Evolutionary conservation across 1,140 invertebrate genomes (phyloP), one percentile per base, ranked within the genome.

Genomic region (Protaetia brevitarsis): DNA sequence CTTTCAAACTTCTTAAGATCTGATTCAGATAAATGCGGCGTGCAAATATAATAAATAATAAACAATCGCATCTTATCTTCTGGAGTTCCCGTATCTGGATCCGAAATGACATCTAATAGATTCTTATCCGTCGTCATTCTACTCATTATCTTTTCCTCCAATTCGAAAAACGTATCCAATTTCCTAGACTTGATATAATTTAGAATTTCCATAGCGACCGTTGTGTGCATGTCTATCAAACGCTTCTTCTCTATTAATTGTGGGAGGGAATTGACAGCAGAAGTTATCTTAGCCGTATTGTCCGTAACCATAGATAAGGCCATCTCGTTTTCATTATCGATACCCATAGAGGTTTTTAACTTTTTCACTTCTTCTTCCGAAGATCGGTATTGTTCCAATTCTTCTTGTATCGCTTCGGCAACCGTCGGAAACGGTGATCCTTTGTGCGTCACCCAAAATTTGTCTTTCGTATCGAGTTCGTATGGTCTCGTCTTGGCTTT

Each of bases 191-290:
- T 98, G 23, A 99, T 98, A 51, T 87, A 88, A 78, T 97, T 95
- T 26, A 98, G 81, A 68, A 98, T 90, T 13, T 90, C 71, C 70
- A 96, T 99, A 6, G 97, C 97, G 71, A 99, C 91, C 66, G 95
- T 97, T 8, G 95, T 99, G 78, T 99, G 98, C 90, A 98, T 96
- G 78, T 99, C 97, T 71, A 99, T 97, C 5, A 99, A 83, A 56
- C 95, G 83, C 79, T 99, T 99, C 82, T 94, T 97, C 81, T 99
- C 96, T 73, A 99, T 84, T 2, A 99, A 82, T 78, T 99, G 95
- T 11, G 97, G 97, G 68, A 99, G 82, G 3, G 94, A 96, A 79
- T 94, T 96, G 1, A 98, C 94, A 45, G 97, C 96, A 68, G 87
- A 94, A 3, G 95, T 98, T 11, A 99, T 83, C 70, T 92, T 89